Evolutionary conservation across 2,888 invertebrate species (phyloP).

Genomic region (Lasioglossum morio): DNA sequence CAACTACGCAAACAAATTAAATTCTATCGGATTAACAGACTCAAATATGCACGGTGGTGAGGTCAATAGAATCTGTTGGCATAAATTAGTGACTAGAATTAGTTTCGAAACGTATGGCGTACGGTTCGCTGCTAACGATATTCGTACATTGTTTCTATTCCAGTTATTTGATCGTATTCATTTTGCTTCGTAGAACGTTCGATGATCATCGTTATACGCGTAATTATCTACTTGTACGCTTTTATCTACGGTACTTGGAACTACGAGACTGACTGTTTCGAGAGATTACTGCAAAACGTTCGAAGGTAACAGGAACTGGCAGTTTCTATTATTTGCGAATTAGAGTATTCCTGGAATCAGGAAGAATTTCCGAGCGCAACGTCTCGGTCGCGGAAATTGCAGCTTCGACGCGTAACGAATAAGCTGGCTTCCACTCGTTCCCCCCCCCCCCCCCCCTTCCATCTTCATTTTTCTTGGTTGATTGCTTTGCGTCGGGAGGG

Average conservation of each 20-base stretch:
- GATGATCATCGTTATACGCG: background rate
- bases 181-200: background rate
- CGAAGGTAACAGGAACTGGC: background rate
- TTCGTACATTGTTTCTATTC: background rate
- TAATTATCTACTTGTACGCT: background rate
- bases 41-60: background rate
- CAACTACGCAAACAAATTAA: background rate
- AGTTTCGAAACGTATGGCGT: background rate
- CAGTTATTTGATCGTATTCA: background rate
- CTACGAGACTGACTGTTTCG: background rate
- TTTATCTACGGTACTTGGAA: too few species aligned
- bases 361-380: background rate
- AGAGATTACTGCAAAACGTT: background rate
- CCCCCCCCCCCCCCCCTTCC: too few species aligned
- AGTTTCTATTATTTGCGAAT: slow-evolving; percentile 32
- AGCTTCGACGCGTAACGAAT: background rate
- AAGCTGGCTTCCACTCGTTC: background rate
- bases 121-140: background rate
- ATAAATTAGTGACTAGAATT: background rate
- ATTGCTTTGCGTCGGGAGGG: slow-evolving; percentile 1
- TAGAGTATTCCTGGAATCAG: background rate
- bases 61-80: background rate
- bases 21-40: background rate
- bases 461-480: slow-evolving; percentile 6
- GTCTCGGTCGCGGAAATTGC: background rate